Base-by-base conservation (phyloP, 2,797 vertebrate species). In the Thripadectes ignobilis region DNA sequence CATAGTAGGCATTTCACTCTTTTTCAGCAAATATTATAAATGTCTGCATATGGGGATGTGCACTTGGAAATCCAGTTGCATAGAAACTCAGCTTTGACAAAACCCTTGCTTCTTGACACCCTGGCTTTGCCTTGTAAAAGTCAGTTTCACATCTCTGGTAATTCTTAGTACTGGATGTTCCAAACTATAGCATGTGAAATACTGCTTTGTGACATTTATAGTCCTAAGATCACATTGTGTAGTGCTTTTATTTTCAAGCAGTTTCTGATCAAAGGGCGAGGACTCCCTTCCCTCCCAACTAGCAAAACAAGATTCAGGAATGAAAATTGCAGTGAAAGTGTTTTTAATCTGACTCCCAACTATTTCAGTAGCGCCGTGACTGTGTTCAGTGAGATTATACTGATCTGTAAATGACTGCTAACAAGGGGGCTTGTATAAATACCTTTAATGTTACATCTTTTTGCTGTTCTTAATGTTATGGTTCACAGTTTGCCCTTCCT, bases 211-310 rank as follows among this genome's bases (percentile, higher is more conserved):
- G 91, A 84, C 76, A 49, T 92, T 84, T 89, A 67, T 32, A 75
- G 72, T 68, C 51, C 21, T n/a, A 89, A 81, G 77, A 91, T 91
- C 39, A 19, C 49, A 11, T 86, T 72, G 68, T 81, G n/a, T 77
- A 63, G 55, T 55, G 68, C 73, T 84, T 95, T 88, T 85, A 67
- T 88, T 96, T 96, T 86, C 61, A 85, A 78, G 72, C 68, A 62
- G 54, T 92, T 91, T 72, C 72, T 94, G 65, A 73, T 91, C 57
- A 77, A 30, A 71, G 41, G 57, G 18, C 0, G 0, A 84, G 54
- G 46, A 38, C 16, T 81, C 14, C 54, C 16, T 63, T 38, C 19
- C 45, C 27, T n/a, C 14, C 7, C 18, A 21, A 22, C 32, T 38
- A 73, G 30, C 80, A 82, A 76, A 92, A n/a, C 32, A 29, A 72